phyloP scores from a whole-genome alignment of 53 echinoderm and acorn worm species.

The Arbacia lixula region DNA sequence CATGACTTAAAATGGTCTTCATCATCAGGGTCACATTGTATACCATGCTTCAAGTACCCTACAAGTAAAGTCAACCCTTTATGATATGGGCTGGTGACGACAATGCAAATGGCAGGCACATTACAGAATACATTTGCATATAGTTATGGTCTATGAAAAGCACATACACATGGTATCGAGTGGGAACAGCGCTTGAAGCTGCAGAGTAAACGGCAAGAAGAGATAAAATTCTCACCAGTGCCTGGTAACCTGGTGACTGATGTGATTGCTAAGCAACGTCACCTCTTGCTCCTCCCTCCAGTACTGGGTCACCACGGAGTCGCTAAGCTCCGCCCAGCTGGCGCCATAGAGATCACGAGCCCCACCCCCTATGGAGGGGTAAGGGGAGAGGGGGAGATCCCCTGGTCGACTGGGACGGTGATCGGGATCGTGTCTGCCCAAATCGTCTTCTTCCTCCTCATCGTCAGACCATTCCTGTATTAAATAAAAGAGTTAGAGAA shows the following conservation, averaged over 20 bases:
- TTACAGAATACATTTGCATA: too few relatives aligned
- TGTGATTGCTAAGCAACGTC: constrained; percentile 33
- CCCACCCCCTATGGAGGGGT: neutral
- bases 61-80: too few relatives aligned
- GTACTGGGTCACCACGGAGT: constrained; percentile 72
- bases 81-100: neutral
- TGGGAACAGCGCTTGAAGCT: too few relatives aligned
- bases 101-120: neutral
- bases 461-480: constrained; percentile 83
- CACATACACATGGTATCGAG: too few relatives aligned
- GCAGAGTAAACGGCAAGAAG: too few relatives aligned
- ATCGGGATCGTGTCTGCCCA: too few relatives aligned
- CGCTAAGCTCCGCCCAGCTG: constrained; percentile 60
- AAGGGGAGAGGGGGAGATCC: neutral
- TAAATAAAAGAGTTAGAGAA: neutral
- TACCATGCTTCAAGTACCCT: too few relatives aligned
- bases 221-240: constrained; percentile 74
- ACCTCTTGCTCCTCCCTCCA: constrained; percentile 68
- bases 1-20: too few relatives aligned
- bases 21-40: too few relatives aligned
- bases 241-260: constrained; percentile 34
- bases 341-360: constrained; percentile 11
- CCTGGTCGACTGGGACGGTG: too few relatives aligned
- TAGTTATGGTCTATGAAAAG: too few relatives aligned
- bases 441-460: constrained; percentile 67